Evolutionary conservation across 2,113 vertebrate genomes (phyloP).

Genomic region (Solea solea): DNA sequence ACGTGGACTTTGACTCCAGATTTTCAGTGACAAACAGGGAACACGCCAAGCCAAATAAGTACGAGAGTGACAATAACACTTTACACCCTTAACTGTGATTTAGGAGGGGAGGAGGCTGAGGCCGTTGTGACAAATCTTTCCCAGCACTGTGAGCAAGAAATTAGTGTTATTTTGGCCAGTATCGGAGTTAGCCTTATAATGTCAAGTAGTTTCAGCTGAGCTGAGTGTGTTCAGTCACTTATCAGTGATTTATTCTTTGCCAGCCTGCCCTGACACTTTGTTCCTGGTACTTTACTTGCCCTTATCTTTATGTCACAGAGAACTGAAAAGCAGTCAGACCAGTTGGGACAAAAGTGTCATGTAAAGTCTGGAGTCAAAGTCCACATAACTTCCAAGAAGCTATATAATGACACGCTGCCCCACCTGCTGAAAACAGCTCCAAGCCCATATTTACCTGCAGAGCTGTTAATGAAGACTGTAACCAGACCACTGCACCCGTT

Average conservation of each 20-base stretch:
- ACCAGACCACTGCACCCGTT: background rate
- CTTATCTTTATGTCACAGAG: conserved; percentile 2
- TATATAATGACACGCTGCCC: background rate
- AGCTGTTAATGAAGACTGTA: background rate
- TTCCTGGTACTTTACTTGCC: background rate
- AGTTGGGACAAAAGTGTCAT: conserved; percentile 1
- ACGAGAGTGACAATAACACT: no score
- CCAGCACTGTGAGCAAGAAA: no score
- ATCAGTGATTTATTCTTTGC: conserved; percentile 18
- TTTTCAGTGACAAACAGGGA: no score
- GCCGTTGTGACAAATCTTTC: no score
- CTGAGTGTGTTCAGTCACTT: conserved; percentile 1
- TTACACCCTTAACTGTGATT: no score
- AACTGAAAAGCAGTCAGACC: conserved; percentile 37
- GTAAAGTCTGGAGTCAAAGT: conserved; percentile 16
- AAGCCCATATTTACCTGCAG: background rate
- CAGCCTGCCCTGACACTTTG: conserved; percentile 14
- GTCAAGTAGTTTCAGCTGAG: background rate
- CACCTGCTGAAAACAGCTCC: background rate
- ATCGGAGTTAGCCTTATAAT: background rate
- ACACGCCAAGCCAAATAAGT: no score
- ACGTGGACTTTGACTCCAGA: no score
- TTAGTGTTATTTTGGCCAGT: no score
- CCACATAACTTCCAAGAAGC: background rate
- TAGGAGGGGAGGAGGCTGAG: no score